phyloP scores from a whole-genome alignment of 2,113 vertebrate genomes.

The Fregetta grallaria region DNA sequence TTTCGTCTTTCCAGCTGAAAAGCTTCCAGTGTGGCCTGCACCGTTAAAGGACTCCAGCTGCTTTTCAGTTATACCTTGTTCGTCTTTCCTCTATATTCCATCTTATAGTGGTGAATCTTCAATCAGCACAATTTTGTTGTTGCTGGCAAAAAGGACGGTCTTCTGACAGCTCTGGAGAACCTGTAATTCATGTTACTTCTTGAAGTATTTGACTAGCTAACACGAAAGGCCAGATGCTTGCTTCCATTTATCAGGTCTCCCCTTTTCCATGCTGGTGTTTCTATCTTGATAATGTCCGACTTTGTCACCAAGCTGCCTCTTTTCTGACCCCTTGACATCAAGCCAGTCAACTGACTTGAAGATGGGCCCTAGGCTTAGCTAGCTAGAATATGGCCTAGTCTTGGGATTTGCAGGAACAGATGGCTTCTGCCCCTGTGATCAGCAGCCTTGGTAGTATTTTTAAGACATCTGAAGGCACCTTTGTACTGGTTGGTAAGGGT shows the following conservation, averaged over 20 bases:
- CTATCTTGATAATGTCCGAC: background rate
- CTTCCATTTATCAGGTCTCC: background rate
- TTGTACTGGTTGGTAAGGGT: background rate
- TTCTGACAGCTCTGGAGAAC: background rate
- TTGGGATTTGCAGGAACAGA: background rate
- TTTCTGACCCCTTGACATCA: background rate
- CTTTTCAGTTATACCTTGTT: background rate
- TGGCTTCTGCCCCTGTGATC: background rate
- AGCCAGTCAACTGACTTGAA: background rate
- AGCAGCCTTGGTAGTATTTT: background rate
- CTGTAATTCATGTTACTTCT: background rate
- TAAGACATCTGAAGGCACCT: constrained; percentile 3
- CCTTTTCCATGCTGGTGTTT: background rate
- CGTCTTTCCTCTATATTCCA: background rate
- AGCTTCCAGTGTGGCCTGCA: background rate
- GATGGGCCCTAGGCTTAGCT: background rate
- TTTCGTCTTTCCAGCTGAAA: background rate
- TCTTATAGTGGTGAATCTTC: background rate
- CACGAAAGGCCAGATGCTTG: background rate
- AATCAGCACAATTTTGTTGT: background rate
- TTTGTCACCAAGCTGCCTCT: background rate
- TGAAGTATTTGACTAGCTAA: background rate
- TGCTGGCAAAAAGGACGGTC: background rate
- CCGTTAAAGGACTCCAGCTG: background rate
- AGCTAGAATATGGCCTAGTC: background rate